Base-by-base conservation (phyloP, 2,797 vertebrate genomes). In the Lithobates sylvaticus region DNA sequence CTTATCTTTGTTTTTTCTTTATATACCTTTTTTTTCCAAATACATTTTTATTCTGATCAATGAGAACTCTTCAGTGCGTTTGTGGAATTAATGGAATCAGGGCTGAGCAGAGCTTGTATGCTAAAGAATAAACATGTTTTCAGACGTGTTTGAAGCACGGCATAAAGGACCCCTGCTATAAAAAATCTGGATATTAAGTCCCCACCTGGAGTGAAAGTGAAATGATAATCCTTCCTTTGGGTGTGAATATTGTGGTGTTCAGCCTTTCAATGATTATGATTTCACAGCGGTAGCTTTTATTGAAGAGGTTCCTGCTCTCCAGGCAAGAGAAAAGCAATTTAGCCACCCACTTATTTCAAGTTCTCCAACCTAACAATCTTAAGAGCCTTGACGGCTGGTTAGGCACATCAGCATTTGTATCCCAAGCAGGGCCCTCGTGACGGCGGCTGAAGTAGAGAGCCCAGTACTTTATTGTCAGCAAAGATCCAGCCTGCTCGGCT, bases 1-100 rank as follows among this genome's bases (percentile, higher is more conserved):
- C 86, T 87, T 87, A 87, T 70, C 65, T 67, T 27, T 78, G n/a
- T 81, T 29, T 73, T 78, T 7, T 81, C 54, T 81, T 16, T 81
- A n/a, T 75, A 64, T 10, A 78, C 54, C 15, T n/a, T 36, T 68
- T 32, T 32, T 75, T 65, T 72, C 39, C 32, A 67, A 68, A 69
- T 68, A 47, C 6, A 21, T 65, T 76, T 83, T 68, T 75, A 82
- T 44, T 83, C 70, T 73, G 74, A 26, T 27, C 39, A 72, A 72
- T 81, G 15, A 72, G 68, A 81, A 72, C 29, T 81, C 15, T 44
- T 44, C 54, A 65, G 27, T 78, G 47, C 42, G 3, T 47, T 70
- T 72, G 3, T 39, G 67, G 67, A 70, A 70, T 58, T 36, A 42
- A 13, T 54, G 12, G 58, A n/a, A 44, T 64, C 79, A 39, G 27